Evolutionary conservation across 2,888 invertebrate genomes (phyloP).

Genomic region (Oeneis ivallda): DNA sequence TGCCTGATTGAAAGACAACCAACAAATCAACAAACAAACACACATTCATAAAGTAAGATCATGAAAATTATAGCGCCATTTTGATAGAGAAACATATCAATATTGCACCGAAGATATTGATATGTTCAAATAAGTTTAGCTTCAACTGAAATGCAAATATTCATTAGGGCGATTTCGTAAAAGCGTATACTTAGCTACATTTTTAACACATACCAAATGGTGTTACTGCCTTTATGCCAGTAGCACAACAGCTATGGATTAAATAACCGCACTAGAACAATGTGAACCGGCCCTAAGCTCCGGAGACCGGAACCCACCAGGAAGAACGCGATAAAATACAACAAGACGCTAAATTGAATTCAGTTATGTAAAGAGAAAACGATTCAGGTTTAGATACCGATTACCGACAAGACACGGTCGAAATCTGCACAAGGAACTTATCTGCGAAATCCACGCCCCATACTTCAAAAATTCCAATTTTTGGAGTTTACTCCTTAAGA

Average conservation of each 20-base stretch:
- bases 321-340: conserved; percentile 18
- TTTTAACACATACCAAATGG: too few species aligned
- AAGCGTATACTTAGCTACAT: too few species aligned
- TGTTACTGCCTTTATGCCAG: neutral
- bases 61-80: too few species aligned
- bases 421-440: conserved; percentile 33
- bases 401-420: conserved; percentile 15
- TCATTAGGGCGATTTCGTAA: too few species aligned
- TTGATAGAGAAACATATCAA: too few species aligned
- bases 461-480: neutral
- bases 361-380: conserved; percentile 37
- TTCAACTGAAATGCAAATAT: too few species aligned
- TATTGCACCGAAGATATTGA: too few species aligned
- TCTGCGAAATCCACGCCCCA: conserved; percentile 22
- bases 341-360: conserved; percentile 28
- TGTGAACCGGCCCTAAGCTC: neutral
- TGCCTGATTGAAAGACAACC: too few species aligned
- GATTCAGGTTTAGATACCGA: conserved; percentile 23
- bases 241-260: neutral
- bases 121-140: too few species aligned
- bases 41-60: too few species aligned
- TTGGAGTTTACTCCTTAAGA: too few species aligned
- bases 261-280: neutral
- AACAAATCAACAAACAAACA: too few species aligned
- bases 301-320: conserved; percentile 15